These are phyloP conservation scores for Labeo rohita DNA, from an alignment of 2,113 vertebrate species.

Conservation along the genomic window DNA sequence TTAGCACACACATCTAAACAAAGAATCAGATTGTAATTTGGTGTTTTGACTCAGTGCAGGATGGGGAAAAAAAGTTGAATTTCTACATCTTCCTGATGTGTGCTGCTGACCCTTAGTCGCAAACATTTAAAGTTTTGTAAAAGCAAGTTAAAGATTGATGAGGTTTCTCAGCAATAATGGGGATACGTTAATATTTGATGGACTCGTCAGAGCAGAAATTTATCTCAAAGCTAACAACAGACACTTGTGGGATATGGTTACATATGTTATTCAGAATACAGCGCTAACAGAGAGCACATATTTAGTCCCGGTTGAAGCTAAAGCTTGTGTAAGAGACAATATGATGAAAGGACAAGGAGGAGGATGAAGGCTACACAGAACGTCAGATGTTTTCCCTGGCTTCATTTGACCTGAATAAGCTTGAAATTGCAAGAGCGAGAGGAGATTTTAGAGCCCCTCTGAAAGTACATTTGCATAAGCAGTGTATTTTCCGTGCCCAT, in stretches of 20 bases:
- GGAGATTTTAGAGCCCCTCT: conserved; percentile 9
- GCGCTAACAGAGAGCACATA: neutral
- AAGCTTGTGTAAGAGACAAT: neutral
- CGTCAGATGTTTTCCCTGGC: conserved; percentile 11
- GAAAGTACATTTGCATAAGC: conserved; percentile 9
- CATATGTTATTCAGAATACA: neutral
- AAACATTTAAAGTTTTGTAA: neutral
- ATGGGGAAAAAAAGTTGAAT: neutral
- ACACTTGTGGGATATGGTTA: conserved; percentile 14
- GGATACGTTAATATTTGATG: conserved; percentile 39
- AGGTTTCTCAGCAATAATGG: conserved; percentile 2
- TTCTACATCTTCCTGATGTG: neutral
- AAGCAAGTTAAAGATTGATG: conserved; percentile 36
- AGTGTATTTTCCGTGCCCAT: neutral
- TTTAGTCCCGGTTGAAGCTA: neutral
- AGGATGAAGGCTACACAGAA: neutral
- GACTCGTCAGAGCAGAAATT: conserved; percentile 21
- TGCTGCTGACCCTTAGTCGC: conserved; percentile 1
- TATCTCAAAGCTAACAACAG: conserved; percentile 23
- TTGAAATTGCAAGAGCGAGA: conserved; percentile 7
- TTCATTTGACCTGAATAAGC: conserved; percentile 30
- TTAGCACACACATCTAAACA: neutral
- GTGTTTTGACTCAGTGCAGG: neutral
- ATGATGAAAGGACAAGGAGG: neutral
- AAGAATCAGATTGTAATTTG: neutral